Conservation (phyloP, 2,888 invertebrate genomes). For the Polyommatus iphigenia region DNA sequence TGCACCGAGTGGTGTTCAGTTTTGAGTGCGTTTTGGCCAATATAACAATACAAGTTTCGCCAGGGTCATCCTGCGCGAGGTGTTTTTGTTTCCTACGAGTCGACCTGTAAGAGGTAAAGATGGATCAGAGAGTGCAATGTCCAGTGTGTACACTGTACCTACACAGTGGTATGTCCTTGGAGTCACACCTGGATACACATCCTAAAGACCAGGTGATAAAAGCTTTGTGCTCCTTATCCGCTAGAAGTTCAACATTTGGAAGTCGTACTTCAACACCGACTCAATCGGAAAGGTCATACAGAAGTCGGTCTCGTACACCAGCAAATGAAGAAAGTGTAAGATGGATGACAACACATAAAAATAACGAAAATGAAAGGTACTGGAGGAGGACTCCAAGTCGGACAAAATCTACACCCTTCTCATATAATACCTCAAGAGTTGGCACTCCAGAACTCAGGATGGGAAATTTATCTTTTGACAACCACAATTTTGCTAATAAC, state of each 20-base stretch:
- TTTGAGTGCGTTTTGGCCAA: constrained; percentile 59
- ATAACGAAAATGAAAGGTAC: constrained; percentile 63
- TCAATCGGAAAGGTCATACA: constrained; percentile 66
- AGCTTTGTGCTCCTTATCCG: constrained; percentile 82
- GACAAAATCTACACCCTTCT: constrained; percentile 55
- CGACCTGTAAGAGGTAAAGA: constrained; percentile 49
- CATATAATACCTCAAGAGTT: constrained; percentile 56
- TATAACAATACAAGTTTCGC: constrained; percentile 48
- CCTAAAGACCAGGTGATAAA: constrained; percentile 94
- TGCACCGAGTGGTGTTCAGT: constrained; percentile 56
- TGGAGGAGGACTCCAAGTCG: constrained; percentile 70
- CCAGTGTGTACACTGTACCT: constrained; percentile 92
- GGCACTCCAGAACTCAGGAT: constrained; percentile 59
- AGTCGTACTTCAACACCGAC: constrained; percentile 68
- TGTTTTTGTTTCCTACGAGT: constrained; percentile 42
- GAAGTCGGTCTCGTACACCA: constrained; percentile 67
- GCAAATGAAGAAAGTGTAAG: constrained; percentile 60
- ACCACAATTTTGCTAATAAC: constrained; percentile 45
- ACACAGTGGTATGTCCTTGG: constrained; percentile 89
- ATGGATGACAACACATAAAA: constrained; percentile 59
- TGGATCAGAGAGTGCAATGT: constrained; percentile 82
- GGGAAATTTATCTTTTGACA: constrained; percentile 62
- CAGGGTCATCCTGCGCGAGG: constrained; percentile 45
- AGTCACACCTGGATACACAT: constrained; percentile 90
- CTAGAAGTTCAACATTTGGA: constrained; percentile 63